Percentiles rank a stretch among this genome's conserved stretches.
Conservation (phyloP, 1,140 invertebrate genomes). For the Diabrotica virgifera region DNA sequence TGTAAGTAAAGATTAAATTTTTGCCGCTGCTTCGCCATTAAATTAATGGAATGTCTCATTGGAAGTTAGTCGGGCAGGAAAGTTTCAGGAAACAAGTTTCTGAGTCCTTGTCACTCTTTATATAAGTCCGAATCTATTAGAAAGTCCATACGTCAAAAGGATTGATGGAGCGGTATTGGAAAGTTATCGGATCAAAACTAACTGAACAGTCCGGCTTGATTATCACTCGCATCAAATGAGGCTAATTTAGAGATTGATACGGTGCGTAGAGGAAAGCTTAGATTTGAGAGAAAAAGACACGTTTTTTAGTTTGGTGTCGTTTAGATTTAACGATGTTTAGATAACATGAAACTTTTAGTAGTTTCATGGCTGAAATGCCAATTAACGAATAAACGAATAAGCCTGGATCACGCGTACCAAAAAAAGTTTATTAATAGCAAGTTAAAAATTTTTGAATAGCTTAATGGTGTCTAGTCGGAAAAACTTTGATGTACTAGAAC, state of each 20-base stretch:
- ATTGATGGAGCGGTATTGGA: slow-evolving; percentile 21
- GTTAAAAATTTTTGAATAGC: too few relatives aligned
- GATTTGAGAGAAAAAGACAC: background rate
- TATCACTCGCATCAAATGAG: slow-evolving; percentile 2
- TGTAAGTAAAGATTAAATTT: slow-evolving; percentile 3
- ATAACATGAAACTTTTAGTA: too few relatives aligned
- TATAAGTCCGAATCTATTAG: slow-evolving; percentile 33
- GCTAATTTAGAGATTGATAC: background rate
- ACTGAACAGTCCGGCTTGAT: background rate
- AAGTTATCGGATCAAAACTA: slow-evolving; percentile 1
- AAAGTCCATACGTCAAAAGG: slow-evolving; percentile 32
- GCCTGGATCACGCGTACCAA: too few relatives aligned
- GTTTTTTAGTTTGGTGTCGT: too few relatives aligned
- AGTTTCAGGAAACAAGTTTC: slow-evolving; percentile 19
- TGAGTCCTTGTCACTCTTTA: slow-evolving; percentile 25
- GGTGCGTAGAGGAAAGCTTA: background rate
- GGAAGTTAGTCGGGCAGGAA: slow-evolving; percentile 14
- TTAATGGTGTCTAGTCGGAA: too few relatives aligned
- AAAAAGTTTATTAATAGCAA: too few relatives aligned
- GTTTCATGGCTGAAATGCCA: too few relatives aligned
- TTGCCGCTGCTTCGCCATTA: background rate
- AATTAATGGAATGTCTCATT: slow-evolving; percentile 27
- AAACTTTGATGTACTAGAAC: too few relatives aligned
- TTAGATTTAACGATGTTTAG: too few relatives aligned
- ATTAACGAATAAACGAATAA: too few relatives aligned